These are phyloP conservation scores for Latrodectus elegans DNA, from an alignment of 2,888 invertebrate genomes.

Conservation along the genomic window DNA sequence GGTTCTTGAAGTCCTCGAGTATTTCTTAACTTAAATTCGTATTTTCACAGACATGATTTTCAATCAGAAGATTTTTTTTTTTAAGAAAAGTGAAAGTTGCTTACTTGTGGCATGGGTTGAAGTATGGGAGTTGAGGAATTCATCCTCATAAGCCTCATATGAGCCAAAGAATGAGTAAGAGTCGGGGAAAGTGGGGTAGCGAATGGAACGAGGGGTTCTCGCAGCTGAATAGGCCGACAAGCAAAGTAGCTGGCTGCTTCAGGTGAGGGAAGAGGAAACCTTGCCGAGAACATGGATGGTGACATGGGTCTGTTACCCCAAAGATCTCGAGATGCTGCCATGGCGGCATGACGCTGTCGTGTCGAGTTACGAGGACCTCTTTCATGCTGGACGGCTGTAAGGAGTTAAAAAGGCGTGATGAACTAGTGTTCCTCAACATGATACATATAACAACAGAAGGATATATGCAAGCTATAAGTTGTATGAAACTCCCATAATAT, in stretches of 20 bases:
- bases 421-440: too few relatives aligned
- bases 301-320: neutral
- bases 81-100: neutral
- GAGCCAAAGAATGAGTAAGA: neutral
- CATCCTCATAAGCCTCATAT: neutral
- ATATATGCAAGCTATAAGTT: too few relatives aligned
- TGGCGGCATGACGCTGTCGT: conserved; percentile 91
- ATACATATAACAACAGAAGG: too few relatives aligned
- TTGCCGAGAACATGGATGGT: neutral
- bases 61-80: too few relatives aligned
- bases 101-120: neutral
- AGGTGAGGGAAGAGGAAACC: neutral
- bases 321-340: conserved; percentile 76
- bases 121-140: neutral
- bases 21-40: too few relatives aligned
- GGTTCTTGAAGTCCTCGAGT: too few relatives aligned
- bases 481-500: too few relatives aligned
- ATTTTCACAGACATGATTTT: too few relatives aligned
- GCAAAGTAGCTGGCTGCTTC: neutral
- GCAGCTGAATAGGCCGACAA: neutral
- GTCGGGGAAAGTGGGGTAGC: neutral
- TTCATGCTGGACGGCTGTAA: conserved; percentile 97
- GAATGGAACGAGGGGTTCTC: neutral
- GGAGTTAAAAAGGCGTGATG: conserved; percentile 68
- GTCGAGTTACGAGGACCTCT: conserved; percentile 97